Conservation (phyloP, 2,113 vertebrate genomes). For the Syngnathoides biaculeatus region DNA sequence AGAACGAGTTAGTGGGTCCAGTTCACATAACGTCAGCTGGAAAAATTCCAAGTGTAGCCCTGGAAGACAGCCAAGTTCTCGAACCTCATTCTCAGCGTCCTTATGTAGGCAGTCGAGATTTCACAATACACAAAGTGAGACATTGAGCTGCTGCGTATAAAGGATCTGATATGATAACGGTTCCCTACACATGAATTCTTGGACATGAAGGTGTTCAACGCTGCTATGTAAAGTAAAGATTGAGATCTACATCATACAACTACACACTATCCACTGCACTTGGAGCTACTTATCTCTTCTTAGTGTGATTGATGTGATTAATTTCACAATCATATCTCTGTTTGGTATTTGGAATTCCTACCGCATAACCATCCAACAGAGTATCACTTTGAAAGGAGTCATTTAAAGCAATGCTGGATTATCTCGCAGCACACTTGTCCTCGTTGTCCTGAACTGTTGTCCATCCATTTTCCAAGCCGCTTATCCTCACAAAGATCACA, state of each 20-base stretch:
- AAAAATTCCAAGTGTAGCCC: conserved; percentile 32
- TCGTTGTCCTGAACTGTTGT: too few relatives aligned
- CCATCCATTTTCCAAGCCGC: too few relatives aligned
- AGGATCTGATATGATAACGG: conserved; percentile 29
- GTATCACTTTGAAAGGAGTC: neutral
- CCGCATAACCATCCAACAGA: neutral
- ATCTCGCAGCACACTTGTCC: too few relatives aligned
- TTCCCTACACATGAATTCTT: conserved; percentile 18
- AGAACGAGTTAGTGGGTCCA: conserved; percentile 28
- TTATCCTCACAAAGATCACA: too few relatives aligned
- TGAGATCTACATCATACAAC: too few relatives aligned
- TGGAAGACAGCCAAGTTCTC: conserved; percentile 39
- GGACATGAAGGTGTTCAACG: conserved; percentile 12
- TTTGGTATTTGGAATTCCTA: neutral
- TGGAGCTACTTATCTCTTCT: neutral
- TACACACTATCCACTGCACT: too few relatives aligned
- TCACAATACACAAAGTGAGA: conserved; percentile 22
- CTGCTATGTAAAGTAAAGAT: too few relatives aligned
- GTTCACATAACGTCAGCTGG: conserved; percentile 40
- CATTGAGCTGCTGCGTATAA: conserved; percentile 33
- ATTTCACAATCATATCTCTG: neutral
- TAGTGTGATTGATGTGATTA: neutral
- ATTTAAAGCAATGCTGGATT: neutral
- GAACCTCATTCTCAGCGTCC: conserved; percentile 24
- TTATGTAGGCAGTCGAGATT: conserved; percentile 34